phyloP scores from a whole-genome alignment of 1,140 invertebrate species.

The Neoseiulus cucumeris region DNA sequence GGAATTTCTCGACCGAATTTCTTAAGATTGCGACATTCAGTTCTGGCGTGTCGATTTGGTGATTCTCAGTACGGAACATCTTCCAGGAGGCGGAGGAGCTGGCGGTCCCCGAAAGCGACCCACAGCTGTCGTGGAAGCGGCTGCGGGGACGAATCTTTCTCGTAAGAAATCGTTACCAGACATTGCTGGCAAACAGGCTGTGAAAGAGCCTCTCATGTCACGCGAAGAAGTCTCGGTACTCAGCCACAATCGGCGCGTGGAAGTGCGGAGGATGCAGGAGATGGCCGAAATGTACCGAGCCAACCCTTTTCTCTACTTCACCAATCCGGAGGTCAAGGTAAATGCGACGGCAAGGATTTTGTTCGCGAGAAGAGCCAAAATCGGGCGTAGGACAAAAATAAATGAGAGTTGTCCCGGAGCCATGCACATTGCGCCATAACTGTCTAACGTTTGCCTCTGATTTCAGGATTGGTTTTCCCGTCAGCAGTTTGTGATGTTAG shows the following conservation, averaged over 20 bases:
- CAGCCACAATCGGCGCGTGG: slow-evolving; percentile 75
- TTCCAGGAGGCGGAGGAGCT: slow-evolving; percentile 56
- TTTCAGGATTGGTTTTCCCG: slow-evolving; percentile 92
- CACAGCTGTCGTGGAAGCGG: slow-evolving; percentile 20
- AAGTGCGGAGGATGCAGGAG: slow-evolving; percentile 69
- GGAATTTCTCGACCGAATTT: too few relatives aligned
- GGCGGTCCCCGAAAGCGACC: slow-evolving; percentile 42
- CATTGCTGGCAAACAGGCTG: slow-evolving; percentile 38
- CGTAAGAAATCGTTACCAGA: slow-evolving; percentile 88
- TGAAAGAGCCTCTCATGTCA: slow-evolving; percentile 53
- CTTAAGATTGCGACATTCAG: too few relatives aligned
- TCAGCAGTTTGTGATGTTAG: slow-evolving; percentile 81
- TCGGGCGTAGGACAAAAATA: too few relatives aligned
- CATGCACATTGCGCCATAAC: too few relatives aligned
- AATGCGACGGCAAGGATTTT: slow-evolving; percentile 22
- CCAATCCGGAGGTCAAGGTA: slow-evolving; percentile 93
- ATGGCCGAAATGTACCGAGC: slow-evolving; percentile 72
- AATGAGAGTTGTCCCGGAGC: too few relatives aligned
- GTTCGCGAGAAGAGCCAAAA: neutral
- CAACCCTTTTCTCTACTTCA: slow-evolving; percentile 79
- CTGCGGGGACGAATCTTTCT: slow-evolving; percentile 7
- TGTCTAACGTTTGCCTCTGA: slow-evolving; percentile 18
- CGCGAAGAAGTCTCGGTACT: slow-evolving; percentile 83
- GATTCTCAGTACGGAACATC: too few relatives aligned
- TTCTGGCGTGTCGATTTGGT: too few relatives aligned